Evolutionary conservation across 2,113 vertebrate species (phyloP).

Genomic region (Hippolais icterina): DNA sequence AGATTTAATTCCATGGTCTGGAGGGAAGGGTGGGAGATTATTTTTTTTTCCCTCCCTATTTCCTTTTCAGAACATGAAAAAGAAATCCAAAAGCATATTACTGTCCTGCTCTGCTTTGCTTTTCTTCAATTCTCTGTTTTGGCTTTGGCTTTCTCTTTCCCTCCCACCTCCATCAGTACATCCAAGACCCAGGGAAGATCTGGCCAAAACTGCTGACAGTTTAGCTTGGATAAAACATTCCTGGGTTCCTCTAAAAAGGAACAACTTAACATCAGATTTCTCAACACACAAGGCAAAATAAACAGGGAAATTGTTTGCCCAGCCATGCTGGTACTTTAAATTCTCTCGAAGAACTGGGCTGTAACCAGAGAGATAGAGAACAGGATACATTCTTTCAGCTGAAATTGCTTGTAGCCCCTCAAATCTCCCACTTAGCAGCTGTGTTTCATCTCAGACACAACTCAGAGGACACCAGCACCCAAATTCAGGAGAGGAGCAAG

Average conservation of each 20-base stretch:
- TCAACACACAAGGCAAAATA: constrained; percentile 19
- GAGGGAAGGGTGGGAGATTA: not conserved
- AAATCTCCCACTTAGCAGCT: not conserved
- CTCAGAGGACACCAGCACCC: not conserved
- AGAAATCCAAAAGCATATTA: constrained; percentile 35
- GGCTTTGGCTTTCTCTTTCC: not conserved
- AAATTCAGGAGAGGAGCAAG: not conserved
- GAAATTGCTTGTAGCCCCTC: not conserved
- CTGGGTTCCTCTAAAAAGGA: constrained; percentile 2
- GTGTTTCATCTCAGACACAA: not conserved
- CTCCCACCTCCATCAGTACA: not conserved
- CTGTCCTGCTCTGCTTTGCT: not conserved
- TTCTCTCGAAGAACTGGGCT: not conserved
- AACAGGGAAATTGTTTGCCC: not conserved
- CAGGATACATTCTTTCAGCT: not conserved
- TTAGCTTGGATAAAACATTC: not conserved
- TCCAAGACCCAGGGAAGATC: not conserved
- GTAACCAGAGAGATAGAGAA: not conserved
- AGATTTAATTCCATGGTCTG: constrained; percentile 48
- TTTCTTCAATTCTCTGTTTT: not conserved
- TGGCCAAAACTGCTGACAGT: not conserved
- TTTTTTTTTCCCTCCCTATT: not conserved
- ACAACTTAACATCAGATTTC: constrained; percentile 36
- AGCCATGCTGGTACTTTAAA: not conserved
- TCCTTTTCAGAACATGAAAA: not conserved